Evolutionary conservation across 2,113 vertebrate genomes (phyloP).

Genomic region (Nerophis ophidion): DNA sequence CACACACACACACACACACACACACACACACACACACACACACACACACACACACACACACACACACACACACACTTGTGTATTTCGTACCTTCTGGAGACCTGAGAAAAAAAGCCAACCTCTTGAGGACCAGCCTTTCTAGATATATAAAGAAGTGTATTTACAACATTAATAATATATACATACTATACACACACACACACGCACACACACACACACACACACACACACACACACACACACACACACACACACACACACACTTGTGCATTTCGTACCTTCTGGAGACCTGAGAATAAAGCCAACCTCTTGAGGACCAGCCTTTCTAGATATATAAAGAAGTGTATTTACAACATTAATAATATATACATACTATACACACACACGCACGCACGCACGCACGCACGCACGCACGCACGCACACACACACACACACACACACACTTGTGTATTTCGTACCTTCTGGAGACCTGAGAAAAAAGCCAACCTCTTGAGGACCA

Average conservation of each 20-base stretch:
- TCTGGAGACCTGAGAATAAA: too few relatives aligned
- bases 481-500: too few relatives aligned
- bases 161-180: too few relatives aligned
- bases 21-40: slow-evolving; percentile 22
- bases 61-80: slow-evolving; percentile 17
- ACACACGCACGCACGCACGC: slow-evolving; percentile 22
- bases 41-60: slow-evolving; percentile 24
- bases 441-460: background rate
- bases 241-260: slow-evolving; percentile 26
- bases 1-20: slow-evolving; percentile 25
- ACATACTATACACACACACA: slow-evolving; percentile 14
- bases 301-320: too few relatives aligned
- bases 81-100: too few relatives aligned
- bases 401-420: slow-evolving; percentile 25
- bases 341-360: too few relatives aligned
- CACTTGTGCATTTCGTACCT: slow-evolving; percentile 23
- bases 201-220: slow-evolving; percentile 39
- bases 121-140: too few relatives aligned
- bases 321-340: too few relatives aligned
- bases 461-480: too few relatives aligned
- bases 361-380: background rate
- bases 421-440: slow-evolving; percentile 22
- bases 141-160: too few relatives aligned
- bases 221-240: slow-evolving; percentile 47
- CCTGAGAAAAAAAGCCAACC: too few relatives aligned